phyloP scores from a whole-genome alignment of 1,140 invertebrate genomes.

The Samia ricini region DNA sequence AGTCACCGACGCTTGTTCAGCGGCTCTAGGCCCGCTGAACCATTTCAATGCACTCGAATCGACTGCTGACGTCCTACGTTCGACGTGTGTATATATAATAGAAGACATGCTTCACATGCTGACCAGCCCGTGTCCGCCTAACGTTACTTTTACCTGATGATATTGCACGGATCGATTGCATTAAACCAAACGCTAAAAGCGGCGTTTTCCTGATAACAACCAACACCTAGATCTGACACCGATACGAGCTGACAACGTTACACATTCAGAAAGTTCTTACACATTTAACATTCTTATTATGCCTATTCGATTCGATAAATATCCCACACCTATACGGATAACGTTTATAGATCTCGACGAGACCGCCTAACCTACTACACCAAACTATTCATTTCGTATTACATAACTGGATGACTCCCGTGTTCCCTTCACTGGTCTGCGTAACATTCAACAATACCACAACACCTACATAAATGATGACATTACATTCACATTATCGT shows the following conservation, averaged over 20 bases:
- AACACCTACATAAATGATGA: conserved; percentile 55
- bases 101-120: conserved; percentile 42
- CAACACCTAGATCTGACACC: conserved; percentile 61
- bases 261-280: conserved; percentile 63
- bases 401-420: conserved; percentile 29
- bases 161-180: conserved; percentile 54
- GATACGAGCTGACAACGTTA: conserved; percentile 56
- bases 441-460: conserved; percentile 47
- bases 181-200: conserved; percentile 63
- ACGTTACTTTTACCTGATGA: conserved; percentile 46
- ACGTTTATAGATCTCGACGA: conserved; percentile 58
- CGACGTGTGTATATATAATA: conserved; percentile 17
- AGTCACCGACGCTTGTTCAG: conserved; percentile 66
- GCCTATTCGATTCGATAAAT: conserved; percentile 67
- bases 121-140: conserved; percentile 45
- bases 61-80: conserved; percentile 47
- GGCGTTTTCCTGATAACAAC: conserved; percentile 62
- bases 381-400: conserved; percentile 41
- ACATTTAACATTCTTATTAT: conserved; percentile 54
- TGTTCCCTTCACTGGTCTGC: conserved; percentile 45
- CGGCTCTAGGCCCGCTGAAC: conserved; percentile 42
- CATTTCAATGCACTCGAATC: conserved; percentile 47
- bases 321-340: conserved; percentile 71
- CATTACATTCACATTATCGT: conserved; percentile 59
- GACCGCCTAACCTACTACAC: conserved; percentile 62